Evolutionary conservation across 2,113 vertebrate genomes (phyloP).

Genomic region (Lamprotornis superbus): DNA sequence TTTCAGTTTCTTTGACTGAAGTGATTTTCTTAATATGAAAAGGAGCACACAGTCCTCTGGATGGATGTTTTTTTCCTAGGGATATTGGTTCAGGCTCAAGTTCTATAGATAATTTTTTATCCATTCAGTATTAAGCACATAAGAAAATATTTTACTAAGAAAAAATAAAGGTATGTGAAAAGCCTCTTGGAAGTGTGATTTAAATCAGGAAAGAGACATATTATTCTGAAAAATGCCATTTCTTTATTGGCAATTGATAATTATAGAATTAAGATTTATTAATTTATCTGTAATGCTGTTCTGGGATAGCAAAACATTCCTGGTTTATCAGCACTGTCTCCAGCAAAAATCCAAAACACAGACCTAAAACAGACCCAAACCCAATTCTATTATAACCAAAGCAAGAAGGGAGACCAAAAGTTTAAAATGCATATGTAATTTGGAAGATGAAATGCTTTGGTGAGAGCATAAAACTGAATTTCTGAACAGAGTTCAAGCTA

Average conservation of each 20-base stretch:
- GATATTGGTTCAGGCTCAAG: not conserved
- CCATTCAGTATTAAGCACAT: not conserved
- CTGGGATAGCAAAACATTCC: not conserved
- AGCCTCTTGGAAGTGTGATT: not conserved
- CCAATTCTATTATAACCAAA: not conserved
- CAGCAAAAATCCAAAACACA: not conserved
- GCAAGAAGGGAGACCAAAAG: not conserved
- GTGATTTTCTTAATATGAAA: not conserved
- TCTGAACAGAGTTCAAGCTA: conserved; percentile 19
- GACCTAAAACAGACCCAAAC: not conserved
- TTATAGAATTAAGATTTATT: not conserved
- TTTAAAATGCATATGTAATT: not conserved
- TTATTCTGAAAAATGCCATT: not conserved
- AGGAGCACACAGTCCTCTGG: not conserved
- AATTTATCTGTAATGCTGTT: not conserved
- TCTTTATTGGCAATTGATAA: not conserved
- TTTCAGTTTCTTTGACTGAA: not conserved
- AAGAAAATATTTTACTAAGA: not conserved
- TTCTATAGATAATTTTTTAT: not conserved
- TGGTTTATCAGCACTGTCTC: not conserved
- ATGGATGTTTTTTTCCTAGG: not conserved
- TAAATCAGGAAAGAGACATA: not conserved
- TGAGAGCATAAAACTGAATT: not conserved
- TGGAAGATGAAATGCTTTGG: not conserved
- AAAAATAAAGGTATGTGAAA: not conserved